Base-by-base conservation (phyloP, 2,113 vertebrate genomes). In the Lipophrys pholis region DNA sequence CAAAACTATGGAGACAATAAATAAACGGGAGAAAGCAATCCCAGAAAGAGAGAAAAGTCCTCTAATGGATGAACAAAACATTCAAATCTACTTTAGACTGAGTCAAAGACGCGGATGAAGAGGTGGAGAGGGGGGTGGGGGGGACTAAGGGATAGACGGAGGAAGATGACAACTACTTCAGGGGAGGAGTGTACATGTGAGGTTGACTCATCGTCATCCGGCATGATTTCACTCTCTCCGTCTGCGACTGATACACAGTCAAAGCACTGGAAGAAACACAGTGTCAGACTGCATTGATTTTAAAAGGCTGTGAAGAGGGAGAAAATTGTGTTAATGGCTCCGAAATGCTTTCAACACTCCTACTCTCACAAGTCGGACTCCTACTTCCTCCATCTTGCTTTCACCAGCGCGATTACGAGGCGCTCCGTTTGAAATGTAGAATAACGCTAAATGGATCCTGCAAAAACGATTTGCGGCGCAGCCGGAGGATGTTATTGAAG, bases 341-440 rank as follows among this genome's bases (percentile, higher is more conserved):
- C 54, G 69, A 86, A 85, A 85, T 85, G 78, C 69, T 84, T 87
- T 89, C 80, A 87, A 78, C 84, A 78, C 76, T 76, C 54, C 79
- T 59, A 56, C 81, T 52, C 70, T 69, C 83, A 65, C 65, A 46
- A 77, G 64, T 75, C 73, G 68, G 57, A 50, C 69, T 78, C 49
- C 50, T 69, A 54, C 53, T 30, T 74, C 73, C 45, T 30, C 62
- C 10, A n/a, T 68, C 51, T 53, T 75, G 8, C 73, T 78, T 62
- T 67, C 69, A 30, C n/a, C 41, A 50, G 39, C 38, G 38, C 54
- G 71, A 62, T 76, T 64, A 41, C 21, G 12, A 64, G 36, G 17
- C 17, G n/a, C 8, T 21, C 49, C 17, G 36, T 58, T 60, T 54
- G 70, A 64, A 65, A 69, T 77, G 62, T 52, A 53, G 55, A 56